phyloP scores from a whole-genome alignment of 2,888 invertebrate genomes.

The Cheilosia vulpina region DNA sequence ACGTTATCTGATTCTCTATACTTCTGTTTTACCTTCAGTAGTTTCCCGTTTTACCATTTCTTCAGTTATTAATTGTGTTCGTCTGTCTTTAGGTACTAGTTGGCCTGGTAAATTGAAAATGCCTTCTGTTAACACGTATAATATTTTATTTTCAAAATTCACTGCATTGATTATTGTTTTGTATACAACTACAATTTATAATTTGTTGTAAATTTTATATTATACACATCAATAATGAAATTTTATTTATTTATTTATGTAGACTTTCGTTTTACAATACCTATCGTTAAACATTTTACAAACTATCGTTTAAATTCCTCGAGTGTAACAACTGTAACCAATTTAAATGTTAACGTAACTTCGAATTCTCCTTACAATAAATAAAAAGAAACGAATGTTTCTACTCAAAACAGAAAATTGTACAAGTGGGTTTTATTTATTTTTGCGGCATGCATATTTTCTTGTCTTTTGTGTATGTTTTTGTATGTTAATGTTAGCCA shows the following conservation, averaged over 20 bases:
- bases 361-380: neutral
- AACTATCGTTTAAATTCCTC: constrained; percentile 31
- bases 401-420: constrained; percentile 10
- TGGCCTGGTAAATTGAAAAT: constrained; percentile 1
- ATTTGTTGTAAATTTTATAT: constrained; percentile 29
- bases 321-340: constrained; percentile 42
- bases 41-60: too few relatives aligned
- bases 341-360: constrained; percentile 6
- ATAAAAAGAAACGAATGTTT: constrained; percentile 2
- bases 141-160: constrained; percentile 57
- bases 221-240: constrained; percentile 31
- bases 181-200: constrained; percentile 38
- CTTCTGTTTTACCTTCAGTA: too few relatives aligned
- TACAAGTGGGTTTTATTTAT: neutral
- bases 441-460: constrained; percentile 33
- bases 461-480: constrained; percentile 47
- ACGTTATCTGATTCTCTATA: too few relatives aligned
- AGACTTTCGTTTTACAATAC: constrained; percentile 54
- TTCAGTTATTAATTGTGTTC: too few relatives aligned
- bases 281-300: constrained; percentile 43
- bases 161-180: constrained; percentile 54
- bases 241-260: constrained; percentile 42
- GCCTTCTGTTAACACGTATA: constrained; percentile 31
- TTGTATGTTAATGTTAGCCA: constrained; percentile 35
- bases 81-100: too few relatives aligned